These are phyloP conservation scores for Rhynchopsitta pachyrhyncha DNA, from an alignment of 2,113 vertebrate species.

Conservation along the genomic window DNA sequence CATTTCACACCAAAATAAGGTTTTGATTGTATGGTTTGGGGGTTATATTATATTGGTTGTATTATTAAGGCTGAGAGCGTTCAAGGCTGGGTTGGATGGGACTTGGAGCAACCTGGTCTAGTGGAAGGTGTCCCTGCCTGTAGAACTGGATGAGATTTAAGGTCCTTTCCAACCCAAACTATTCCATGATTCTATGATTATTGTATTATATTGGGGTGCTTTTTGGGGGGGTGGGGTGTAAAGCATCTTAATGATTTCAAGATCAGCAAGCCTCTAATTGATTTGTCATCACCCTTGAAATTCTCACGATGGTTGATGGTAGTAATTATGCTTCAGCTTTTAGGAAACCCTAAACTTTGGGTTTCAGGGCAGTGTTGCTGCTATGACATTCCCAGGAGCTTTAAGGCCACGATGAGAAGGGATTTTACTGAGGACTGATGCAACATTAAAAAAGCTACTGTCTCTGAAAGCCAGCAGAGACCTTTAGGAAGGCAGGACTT, in stretches of 20 bases:
- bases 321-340: not conserved
- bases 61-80: not conserved
- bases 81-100: not conserved
- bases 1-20: not conserved
- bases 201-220: not conserved
- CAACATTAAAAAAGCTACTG: not conserved
- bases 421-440: not conserved
- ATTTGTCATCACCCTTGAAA: not conserved
- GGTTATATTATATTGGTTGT: not conserved
- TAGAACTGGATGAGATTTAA: not conserved
- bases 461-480: not conserved
- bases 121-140: not conserved
- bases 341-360: not conserved
- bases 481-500: not conserved
- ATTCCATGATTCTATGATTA: not conserved
- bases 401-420: accelerated
- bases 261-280: not conserved
- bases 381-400: not conserved
- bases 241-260: not conserved
- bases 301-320: not conserved
- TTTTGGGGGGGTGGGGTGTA: no score
- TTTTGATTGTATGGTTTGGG: not conserved
- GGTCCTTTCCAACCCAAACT: not conserved
- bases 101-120: not conserved
- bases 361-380: not conserved